Evolutionary conservation across 2,888 invertebrate genomes (phyloP), one percentile per base, ranked within the genome.

Genomic region (Pocota personata): DNA sequence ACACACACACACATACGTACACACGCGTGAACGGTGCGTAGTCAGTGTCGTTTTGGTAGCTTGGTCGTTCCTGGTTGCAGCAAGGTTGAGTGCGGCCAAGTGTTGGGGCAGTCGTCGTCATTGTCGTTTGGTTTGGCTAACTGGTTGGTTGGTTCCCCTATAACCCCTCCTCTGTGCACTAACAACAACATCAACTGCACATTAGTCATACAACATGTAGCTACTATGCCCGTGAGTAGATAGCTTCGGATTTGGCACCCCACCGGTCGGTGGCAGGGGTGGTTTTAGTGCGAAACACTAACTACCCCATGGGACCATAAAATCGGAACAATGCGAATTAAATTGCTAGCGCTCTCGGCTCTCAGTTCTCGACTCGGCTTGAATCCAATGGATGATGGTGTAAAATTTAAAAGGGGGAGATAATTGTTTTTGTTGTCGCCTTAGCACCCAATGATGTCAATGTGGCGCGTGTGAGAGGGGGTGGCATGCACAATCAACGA

Each of bases 381-480:
- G 48, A 62, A 64, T 55, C 52, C 52, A 21, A 10, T 12, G 58
- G 64, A 77, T 77, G 71, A 60, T 71, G 72, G 77, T 73, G 80
- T 72, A 76, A 50, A 80, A 66, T 86, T 76, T 80, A 67, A 76
- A 72, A 52, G 69, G 73, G 77, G 78, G 75, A 71, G 80, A 87
- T 88, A 87, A 88, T 88, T 88, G 88, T 83, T 87, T 88, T 88
- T 83, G 87, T 86, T 87, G 84, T 87, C 87, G 84, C 76, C 82
- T 77, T 88, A 86, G 86, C 86, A 83, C 83, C 73, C 79, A 87
- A 87, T 82, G 86, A 86, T 86, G 80, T 86, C 86, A 82, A 86
- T 82, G 86, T 77, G 86, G 86, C 82, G 86, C 82, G 76, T 71
- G 71, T 77, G 43, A 58, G 35, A 30, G 5, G 58, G 58, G 35